phyloP scores from a whole-genome alignment of 2,113 vertebrate species.

The Nothoprocta pentlandii region DNA sequence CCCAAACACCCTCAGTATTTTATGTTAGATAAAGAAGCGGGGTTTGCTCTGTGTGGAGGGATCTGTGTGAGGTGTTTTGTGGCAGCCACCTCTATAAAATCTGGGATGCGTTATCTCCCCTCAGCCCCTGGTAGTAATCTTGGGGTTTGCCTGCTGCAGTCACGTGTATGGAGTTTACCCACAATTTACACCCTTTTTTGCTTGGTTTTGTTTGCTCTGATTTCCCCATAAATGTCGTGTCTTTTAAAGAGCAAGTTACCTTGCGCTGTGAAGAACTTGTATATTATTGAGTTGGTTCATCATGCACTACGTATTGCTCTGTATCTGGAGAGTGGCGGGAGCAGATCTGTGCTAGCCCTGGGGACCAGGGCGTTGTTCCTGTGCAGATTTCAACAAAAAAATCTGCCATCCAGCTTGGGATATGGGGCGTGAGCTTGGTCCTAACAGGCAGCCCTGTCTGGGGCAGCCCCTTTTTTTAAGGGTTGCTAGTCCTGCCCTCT shows the following conservation, averaged over 20 bases:
- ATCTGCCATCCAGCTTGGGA: neutral
- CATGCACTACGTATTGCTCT: neutral
- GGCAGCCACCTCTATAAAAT: neutral
- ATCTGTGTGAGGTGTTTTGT: neutral
- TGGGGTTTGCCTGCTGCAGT: neutral
- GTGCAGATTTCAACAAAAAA: neutral
- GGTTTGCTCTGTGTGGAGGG: neutral
- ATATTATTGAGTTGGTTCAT: neutral
- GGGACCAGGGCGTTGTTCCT: neutral
- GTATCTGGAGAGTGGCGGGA: neutral
- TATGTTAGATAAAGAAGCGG: neutral
- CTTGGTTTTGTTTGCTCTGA: neutral
- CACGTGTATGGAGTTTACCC: neutral
- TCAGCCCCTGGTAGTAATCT: neutral
- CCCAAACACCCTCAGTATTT: neutral
- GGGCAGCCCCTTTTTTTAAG: neutral
- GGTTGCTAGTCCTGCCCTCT: slow-evolving; percentile 25
- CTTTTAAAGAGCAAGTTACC: neutral
- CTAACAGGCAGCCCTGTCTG: neutral
- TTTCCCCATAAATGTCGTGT: neutral
- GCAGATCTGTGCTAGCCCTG: neutral
- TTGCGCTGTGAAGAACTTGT: neutral
- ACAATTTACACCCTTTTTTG: no score
- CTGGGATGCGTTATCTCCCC: neutral
- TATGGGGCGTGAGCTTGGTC: neutral